Base-by-base conservation (phyloP, 2,888 invertebrate genomes). In the Sthenelais limicola region DNA sequence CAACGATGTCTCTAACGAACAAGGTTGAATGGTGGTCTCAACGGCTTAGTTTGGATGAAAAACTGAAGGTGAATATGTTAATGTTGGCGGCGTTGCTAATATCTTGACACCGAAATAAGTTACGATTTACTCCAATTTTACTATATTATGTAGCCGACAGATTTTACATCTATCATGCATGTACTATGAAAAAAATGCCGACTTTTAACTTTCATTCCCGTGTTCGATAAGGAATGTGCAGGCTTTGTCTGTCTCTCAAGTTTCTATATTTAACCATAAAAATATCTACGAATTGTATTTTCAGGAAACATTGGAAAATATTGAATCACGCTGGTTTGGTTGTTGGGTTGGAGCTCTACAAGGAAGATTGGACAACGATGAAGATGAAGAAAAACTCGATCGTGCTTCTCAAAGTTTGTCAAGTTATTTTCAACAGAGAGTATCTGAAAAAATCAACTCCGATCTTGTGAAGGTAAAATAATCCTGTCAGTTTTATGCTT, bases 11-110 rank as follows among this genome's bases (percentile, higher is more conserved):
- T 48, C 70, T 82, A 7, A 78, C 75, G 18, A 76, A 80, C 58
- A 83, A 80, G 70, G 72, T 73, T 33, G 80, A 81, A 30, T 85
- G 84, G 83, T 85, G 84, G 84, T 75, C 72, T 52, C 68, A 69
- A 3, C 75, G 84, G 18, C 68, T 68, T 21, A 69, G 76, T 18
- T 71, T 84, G 30, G 79, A 84, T 56, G 74, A 76, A 26, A 79
- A 80, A 52, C 68, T 85, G 56, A 74, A 80, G 78, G 84, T 82
- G 71, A 68, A 76, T n/a, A 68, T 21, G 66, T 35, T n/a, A 12
- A 9, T 12, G 7, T 7, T n/a, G n/a, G n/a, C n/a, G n/a, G n/a
- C n/a, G n/a, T n/a, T n/a, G n/a, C n/a, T n/a, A n/a, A n/a, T n/a
- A n/a, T n/a, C n/a, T n/a, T n/a, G n/a, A n/a, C n/a, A n/a, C n/a